Evolutionary conservation across 2,888 invertebrate species (phyloP), one percentile per base, ranked within the genome.

Genomic region (Mactromeris polynyma): DNA sequence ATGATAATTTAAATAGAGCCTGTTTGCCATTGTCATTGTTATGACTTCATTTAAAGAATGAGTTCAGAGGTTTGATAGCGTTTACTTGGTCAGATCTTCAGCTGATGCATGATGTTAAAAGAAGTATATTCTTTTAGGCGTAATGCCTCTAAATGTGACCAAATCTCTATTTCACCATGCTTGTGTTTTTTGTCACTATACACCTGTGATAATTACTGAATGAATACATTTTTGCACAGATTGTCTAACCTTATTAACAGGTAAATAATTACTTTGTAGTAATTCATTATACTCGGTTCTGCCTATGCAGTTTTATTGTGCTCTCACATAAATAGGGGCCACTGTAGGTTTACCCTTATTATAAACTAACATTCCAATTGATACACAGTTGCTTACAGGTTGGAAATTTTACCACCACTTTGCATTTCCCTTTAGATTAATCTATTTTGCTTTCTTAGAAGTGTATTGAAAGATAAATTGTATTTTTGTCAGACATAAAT

Each of bases 191-290:
- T 26, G 58, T n/a, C 58, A 64, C 58, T n/a, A 11, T 26, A 26
- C 58, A 64, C 58, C 26, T 64, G n/a, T 64, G 58, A 64, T 64
- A n/a, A n/a, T 64, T 64, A 64, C 26, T 64, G 58, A 64, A n/a
- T 26, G 26, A 1, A 9, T 64, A 6, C 4, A 26, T 64, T 64
- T 26, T 26, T 64, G 58, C 58, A 64, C 58, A n/a, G 26, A 26
- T 64, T 11, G 9, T 64, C 58, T 64, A 64, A 64, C 11, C 26
- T n/a, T 64, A 26, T 26, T 64, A 64, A 26, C 26, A 26, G 58
- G n/a, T 26, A 64, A 64, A 26, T 11, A 1, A 64, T 26, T 26
- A 26, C 11, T 64, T 64, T 64, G 9, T 26, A n/a, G n/a, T 64
- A 64, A 26, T n/a, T 26, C 11, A 3, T 46, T 46, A 46, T 46